Base-by-base conservation (phyloP, 2,888 invertebrate genomes). In the Drosophila mimica region DNA sequence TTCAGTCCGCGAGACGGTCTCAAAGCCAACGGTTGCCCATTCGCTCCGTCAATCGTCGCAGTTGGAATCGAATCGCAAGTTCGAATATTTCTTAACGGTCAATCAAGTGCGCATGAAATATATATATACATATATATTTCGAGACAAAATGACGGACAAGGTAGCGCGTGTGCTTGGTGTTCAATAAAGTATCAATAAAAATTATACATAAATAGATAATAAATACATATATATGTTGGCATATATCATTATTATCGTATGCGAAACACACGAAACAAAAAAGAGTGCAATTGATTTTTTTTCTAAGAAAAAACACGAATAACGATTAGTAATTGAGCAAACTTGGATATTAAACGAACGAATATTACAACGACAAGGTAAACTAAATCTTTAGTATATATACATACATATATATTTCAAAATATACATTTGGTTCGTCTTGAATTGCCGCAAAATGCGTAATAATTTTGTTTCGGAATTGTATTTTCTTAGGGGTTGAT, bases 1-100 rank as follows among this genome's bases (percentile, higher is more conserved):
- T 58, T 70, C 68, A 89, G 89, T 85, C 85, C 88, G 89, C 59
- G 82, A 74, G 80, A 64, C 84, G 89, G 89, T 87, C 80, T 82
- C 85, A 74, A 70, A 72, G 75, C 63, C 65, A 89, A 62, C 82
- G 85, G 84, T 89, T 72, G 77, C 36, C 15, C 28, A 62, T 57
- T 68, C 60, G 77, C 57, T 74, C 48, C 54, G 80, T 64, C 46
- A 49, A 49, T 13, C 51, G 40, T 51, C 34, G 36, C 40, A 33
- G 61, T 56, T 38, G 38, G 30, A 33, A 52, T 53, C 54, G 52
- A 38, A 30, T n/a, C 49, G 51, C 25, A 48, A 53, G 48, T 62
- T 76, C 65, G 71, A 72, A 46, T 57, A 56, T 65, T 68, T 38
- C 51, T 31, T 65, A 77, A 79, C 78, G 64, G 69, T 81, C 31